Conservation (phyloP, 1,140 invertebrate species). For the Eulimnadia texana region DNA sequence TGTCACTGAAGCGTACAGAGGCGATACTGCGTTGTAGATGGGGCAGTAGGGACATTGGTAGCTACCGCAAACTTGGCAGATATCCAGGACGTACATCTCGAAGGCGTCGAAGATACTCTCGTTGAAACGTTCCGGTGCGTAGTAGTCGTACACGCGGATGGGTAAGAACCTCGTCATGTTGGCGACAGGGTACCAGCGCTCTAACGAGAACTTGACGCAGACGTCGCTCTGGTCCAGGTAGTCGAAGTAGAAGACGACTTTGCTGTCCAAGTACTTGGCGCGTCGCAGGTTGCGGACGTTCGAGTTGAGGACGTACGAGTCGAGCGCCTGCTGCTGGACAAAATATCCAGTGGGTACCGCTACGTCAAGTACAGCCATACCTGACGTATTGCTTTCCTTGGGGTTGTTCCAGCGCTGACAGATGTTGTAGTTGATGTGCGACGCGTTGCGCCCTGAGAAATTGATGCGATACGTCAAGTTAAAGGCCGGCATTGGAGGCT, state of each 20-base stretch:
- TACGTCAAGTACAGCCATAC: slow-evolving; percentile 81
- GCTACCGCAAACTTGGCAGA: slow-evolving; percentile 95
- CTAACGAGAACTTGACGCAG: slow-evolving; percentile 81
- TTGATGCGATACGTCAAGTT: slow-evolving; percentile 49
- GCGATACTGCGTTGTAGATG: slow-evolving; percentile 52
- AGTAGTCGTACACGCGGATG: slow-evolving; percentile 86
- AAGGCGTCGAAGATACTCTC: slow-evolving; percentile 83
- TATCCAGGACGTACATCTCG: slow-evolving; percentile 75
- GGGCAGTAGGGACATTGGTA: slow-evolving; percentile 95
- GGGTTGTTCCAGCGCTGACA: slow-evolving; percentile 52
- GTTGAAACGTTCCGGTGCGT: slow-evolving; percentile 91
- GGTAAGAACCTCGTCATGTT: slow-evolving; percentile 88
- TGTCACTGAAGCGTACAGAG: slow-evolving; percentile 2
- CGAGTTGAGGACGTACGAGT: slow-evolving; percentile 57
- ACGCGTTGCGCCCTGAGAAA: slow-evolving; percentile 82
- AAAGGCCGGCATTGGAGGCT: slow-evolving; percentile 64
- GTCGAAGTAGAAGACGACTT: slow-evolving; percentile 88
- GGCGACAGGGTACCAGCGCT: slow-evolving; percentile 88
- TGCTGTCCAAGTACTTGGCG: slow-evolving; percentile 62
- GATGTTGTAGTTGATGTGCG: slow-evolving; percentile 65
- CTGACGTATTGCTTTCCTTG: slow-evolving; percentile 65
- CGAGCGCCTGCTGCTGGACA: slow-evolving; percentile 75
- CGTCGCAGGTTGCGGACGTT: slow-evolving; percentile 62
- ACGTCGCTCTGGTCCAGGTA: slow-evolving; percentile 69
- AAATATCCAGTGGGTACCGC: slow-evolving; percentile 86